phyloP scores from a whole-genome alignment of 2,113 vertebrate species.

The Anoplopoma fimbria region DNA sequence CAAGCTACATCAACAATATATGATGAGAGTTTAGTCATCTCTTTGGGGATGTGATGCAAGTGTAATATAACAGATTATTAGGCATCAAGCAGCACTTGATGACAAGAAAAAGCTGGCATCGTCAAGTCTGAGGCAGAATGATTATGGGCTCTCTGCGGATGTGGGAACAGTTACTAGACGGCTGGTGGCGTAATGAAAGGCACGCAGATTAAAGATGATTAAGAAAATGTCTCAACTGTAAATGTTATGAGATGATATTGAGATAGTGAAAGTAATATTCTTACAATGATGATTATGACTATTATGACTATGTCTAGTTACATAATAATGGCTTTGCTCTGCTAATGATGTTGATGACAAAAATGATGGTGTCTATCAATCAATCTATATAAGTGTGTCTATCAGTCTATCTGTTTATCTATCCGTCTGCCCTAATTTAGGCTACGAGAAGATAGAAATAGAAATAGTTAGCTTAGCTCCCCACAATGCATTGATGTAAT shows the following conservation, averaged over 20 bases:
- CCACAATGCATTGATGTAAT: neutral
- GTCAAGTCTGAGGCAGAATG: conserved; percentile 18
- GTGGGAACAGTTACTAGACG: conserved; percentile 30
- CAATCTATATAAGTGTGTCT: neutral
- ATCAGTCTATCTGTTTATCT: neutral
- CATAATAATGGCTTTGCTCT: conserved; percentile 34
- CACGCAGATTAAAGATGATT: conserved; percentile 62
- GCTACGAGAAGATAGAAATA: neutral
- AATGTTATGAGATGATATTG: conserved; percentile 63
- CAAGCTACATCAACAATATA: neutral
- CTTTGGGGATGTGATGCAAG: conserved; percentile 13
- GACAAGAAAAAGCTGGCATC: conserved; percentile 25
- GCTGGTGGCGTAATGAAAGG: conserved; percentile 57
- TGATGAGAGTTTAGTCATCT: neutral
- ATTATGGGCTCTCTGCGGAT: conserved; percentile 38
- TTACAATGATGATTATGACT: conserved; percentile 51
- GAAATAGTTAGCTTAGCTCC: neutral
- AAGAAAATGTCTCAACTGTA: conserved; percentile 59
- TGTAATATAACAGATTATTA: conserved; percentile 24
- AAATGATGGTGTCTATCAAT: neutral
- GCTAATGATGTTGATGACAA: conserved; percentile 13
- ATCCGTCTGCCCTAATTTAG: neutral
- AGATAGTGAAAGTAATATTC: conserved; percentile 46
- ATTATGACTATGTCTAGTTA: conserved; percentile 12
- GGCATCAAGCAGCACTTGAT: conserved; percentile 5